Percentiles rank a stretch among this genome's conserved stretches.
Conservation (phyloP, 92 coral and sea anemone genomes). For the Porites evermanni region DNA sequence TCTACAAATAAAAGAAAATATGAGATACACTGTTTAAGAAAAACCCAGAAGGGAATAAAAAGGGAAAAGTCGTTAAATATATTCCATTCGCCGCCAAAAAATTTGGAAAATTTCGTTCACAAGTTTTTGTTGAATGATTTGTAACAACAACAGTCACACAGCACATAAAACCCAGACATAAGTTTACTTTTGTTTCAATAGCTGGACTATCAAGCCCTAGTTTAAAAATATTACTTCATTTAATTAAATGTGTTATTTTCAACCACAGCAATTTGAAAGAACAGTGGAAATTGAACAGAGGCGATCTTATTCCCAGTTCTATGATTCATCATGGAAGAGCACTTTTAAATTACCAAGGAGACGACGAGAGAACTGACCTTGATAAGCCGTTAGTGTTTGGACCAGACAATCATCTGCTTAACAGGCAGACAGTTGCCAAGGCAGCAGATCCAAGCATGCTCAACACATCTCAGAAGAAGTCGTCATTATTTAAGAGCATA, state of each 20-base stretch:
- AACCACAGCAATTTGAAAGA: conserved; percentile 73
- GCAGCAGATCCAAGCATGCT: conserved; percentile 49
- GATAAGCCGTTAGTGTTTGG: conserved; percentile 65
- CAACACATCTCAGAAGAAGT: conserved; percentile 60
- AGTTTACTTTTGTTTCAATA: no score
- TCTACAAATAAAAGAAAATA: no score
- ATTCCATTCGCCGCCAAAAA: no score
- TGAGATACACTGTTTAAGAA: no score
- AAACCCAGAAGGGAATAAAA: no score
- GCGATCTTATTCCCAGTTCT: conserved; percentile 70
- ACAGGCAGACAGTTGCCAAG: conserved; percentile 24
- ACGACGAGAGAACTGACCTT: conserved; percentile 43
- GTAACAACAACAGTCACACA: no score
- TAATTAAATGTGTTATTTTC: background rate
- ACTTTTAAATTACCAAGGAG: conserved; percentile 82
- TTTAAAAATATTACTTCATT: no score
- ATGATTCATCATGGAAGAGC: conserved; percentile 90
- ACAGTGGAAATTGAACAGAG: conserved; percentile 76
- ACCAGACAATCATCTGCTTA: conserved; percentile 34
- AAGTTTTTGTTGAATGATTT: no score
- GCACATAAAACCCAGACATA: no score
- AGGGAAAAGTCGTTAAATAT: no score
- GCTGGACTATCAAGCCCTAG: no score
- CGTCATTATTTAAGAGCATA: background rate
- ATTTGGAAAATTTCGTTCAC: no score